Evolutionary conservation across 1,140 invertebrate genomes (phyloP).

Genomic region (Hermetia illucens): DNA sequence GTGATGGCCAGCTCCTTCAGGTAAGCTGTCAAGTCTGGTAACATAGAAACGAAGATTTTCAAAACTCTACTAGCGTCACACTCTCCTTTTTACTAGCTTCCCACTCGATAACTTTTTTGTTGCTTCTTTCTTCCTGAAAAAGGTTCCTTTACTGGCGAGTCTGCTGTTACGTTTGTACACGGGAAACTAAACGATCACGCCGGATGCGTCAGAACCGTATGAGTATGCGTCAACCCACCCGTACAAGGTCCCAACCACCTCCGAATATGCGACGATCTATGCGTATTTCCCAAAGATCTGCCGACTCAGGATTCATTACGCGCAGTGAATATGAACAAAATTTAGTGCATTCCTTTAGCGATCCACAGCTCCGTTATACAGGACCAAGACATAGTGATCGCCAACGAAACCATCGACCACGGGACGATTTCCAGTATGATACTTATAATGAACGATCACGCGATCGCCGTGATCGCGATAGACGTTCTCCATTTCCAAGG

Average conservation of each 20-base stretch:
- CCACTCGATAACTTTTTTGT: no score
- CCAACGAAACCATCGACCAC: slow-evolving; percentile 13
- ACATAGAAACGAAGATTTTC: no score
- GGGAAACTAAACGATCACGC: slow-evolving; percentile 50
- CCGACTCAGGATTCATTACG: slow-evolving; percentile 32
- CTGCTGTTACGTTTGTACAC: slow-evolving; percentile 77
- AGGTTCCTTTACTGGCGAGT: slow-evolving; percentile 82
- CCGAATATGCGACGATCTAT: slow-evolving; percentile 36
- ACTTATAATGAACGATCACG: no score
- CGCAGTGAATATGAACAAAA: slow-evolving; percentile 31
- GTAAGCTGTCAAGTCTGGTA: slow-evolving; percentile 32
- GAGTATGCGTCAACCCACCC: slow-evolving; percentile 10
- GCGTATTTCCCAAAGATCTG: slow-evolving; percentile 53
- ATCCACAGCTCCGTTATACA: slow-evolving; percentile 31
- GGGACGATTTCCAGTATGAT: no score
- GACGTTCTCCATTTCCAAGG: no score
- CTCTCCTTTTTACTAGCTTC: no score
- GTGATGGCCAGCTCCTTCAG: slow-evolving; percentile 88
- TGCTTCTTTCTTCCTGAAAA: no score
- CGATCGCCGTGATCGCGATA: no score
- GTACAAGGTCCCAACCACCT: slow-evolving; percentile 23
- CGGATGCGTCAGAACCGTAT: slow-evolving; percentile 24
- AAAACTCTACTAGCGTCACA: no score
- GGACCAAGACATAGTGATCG: background rate
- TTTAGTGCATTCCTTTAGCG: slow-evolving; percentile 36